phyloP scores from a whole-genome alignment of 2,888 invertebrate genomes.

The Aphrophora alni region DNA sequence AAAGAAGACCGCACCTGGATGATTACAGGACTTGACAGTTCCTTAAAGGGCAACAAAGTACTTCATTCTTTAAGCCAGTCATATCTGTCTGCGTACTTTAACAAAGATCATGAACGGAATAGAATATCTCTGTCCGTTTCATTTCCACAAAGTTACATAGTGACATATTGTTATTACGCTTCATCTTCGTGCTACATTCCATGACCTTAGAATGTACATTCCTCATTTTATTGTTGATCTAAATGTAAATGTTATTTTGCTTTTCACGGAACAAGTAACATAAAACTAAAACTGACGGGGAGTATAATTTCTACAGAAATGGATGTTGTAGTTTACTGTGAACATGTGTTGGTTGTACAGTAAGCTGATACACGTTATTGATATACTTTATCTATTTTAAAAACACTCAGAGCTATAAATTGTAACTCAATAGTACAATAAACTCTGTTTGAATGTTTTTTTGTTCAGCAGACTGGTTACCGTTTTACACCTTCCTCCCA shows the following conservation, averaged over 20 bases:
- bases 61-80: neutral
- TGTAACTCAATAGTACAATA: neutral
- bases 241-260: neutral
- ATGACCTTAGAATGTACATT: neutral
- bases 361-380: neutral
- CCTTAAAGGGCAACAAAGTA: conserved; percentile 1
- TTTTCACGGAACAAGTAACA: neutral
- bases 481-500: too few species aligned
- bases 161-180: neutral
- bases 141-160: neutral
- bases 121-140: neutral
- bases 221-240: neutral
- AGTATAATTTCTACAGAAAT: neutral
- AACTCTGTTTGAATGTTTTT: neutral
- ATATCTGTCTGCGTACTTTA: neutral
- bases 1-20: neutral
- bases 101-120: neutral
- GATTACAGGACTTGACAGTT: neutral
- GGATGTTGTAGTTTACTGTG: too few species aligned
- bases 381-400: neutral
- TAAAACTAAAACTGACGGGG: neutral
- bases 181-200: neutral
- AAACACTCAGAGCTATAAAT: neutral
- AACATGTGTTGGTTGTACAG: neutral
- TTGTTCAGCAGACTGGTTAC: too few species aligned